These are phyloP conservation scores for Pao palembangensis DNA, from an alignment of 2,113 vertebrate species.

Conservation along the genomic window DNA sequence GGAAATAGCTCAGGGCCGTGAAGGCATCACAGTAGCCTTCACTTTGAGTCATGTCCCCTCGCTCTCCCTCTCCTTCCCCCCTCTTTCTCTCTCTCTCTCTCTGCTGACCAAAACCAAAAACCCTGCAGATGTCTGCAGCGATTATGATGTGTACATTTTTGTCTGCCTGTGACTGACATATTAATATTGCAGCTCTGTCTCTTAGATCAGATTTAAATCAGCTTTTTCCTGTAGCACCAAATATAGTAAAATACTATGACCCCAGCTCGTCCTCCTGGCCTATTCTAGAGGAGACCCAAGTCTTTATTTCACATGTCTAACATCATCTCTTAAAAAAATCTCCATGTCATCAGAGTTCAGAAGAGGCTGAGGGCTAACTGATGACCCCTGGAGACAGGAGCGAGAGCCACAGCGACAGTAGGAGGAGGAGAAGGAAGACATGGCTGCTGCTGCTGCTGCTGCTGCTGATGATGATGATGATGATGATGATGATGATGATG, in stretches of 20 bases:
- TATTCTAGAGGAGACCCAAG: slow-evolving; percentile 11
- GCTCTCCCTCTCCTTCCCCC: slow-evolving; percentile 10
- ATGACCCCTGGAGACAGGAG: slow-evolving; percentile 66
- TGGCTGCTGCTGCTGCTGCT: slow-evolving; percentile 24
- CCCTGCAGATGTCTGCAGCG: slow-evolving; percentile 19
- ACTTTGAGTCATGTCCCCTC: slow-evolving; percentile 46
- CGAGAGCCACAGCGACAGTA: slow-evolving; percentile 46
- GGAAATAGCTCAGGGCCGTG: slow-evolving; percentile 59
- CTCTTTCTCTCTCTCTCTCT: slow-evolving; percentile 9
- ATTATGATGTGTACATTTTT: slow-evolving; percentile 6
- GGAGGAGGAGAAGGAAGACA: slow-evolving; percentile 55
- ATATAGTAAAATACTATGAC: not conserved
- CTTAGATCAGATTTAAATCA: too few relatives aligned
- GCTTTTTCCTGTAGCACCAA: too few relatives aligned
- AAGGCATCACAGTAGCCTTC: slow-evolving; percentile 53
- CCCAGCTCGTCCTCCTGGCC: slow-evolving; percentile 3
- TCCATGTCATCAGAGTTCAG: slow-evolving; percentile 58
- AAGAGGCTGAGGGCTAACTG: slow-evolving; percentile 48
- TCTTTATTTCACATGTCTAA: slow-evolving; percentile 67
- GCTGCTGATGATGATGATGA: too few relatives aligned
- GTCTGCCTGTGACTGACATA: slow-evolving; percentile 5
- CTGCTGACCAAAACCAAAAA: slow-evolving; percentile 46
- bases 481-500: too few relatives aligned
- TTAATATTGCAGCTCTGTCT: not conserved
- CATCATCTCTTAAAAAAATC: slow-evolving; percentile 74